phyloP scores from a whole-genome alignment of 1,140 invertebrate species.

The Eupristina koningsbergeri region DNA sequence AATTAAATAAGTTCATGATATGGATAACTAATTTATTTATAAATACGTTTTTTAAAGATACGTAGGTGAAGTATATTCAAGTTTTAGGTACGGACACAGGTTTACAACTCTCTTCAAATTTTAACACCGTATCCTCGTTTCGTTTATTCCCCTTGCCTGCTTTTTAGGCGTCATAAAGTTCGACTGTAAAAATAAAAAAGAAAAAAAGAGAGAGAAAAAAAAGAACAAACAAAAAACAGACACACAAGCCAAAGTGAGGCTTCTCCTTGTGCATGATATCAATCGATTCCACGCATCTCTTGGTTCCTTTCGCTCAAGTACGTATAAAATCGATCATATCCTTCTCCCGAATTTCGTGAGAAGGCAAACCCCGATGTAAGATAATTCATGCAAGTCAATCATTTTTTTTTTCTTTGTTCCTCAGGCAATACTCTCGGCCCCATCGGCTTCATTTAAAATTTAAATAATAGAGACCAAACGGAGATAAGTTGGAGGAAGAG shows the following conservation, averaged over 20 bases:
- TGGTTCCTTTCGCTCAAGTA: conserved; percentile 19
- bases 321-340: conserved; percentile 11
- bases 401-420: conserved; percentile 62
- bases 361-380: conserved; percentile 32
- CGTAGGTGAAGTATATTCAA: neutral
- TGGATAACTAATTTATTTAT: conserved; percentile 22
- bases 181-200: neutral
- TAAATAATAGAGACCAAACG: conserved; percentile 59
- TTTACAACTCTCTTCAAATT: conserved; percentile 53
- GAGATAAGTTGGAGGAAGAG: conserved; percentile 49
- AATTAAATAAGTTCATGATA: neutral
- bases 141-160: conserved; percentile 20
- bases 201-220: neutral
- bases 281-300: conserved; percentile 1
- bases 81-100: conserved; percentile 45
- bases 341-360: neutral
- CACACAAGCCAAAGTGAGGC: too few relatives aligned
- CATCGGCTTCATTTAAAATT: conserved; percentile 60
- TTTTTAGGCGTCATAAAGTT: conserved; percentile 33
- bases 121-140: conserved; percentile 41
- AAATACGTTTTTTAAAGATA: neutral
- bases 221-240: too few relatives aligned
- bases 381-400: conserved; percentile 64
- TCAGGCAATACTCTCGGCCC: conserved; percentile 19
- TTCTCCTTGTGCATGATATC: neutral